Evolutionary conservation across 2,888 invertebrate species (phyloP).

Genomic region (Caenorhabditis panamensis): DNA sequence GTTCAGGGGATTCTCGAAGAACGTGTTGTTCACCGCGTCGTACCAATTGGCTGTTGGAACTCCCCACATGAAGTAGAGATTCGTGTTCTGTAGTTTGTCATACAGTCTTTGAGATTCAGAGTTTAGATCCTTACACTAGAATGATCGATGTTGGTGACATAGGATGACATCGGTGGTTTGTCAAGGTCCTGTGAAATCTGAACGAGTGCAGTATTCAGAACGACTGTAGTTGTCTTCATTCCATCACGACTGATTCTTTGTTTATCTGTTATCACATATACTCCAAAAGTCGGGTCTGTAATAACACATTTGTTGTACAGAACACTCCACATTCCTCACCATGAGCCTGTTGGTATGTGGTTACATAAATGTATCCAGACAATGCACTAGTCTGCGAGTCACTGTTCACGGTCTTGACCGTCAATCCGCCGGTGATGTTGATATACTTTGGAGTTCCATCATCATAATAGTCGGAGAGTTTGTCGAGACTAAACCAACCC

Average conservation of each 20-base stretch:
- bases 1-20: slow-evolving; percentile 10
- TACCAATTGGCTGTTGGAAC: neutral
- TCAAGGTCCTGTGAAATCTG: neutral
- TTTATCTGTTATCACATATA: slow-evolving; percentile 1
- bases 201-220: slow-evolving; percentile 2
- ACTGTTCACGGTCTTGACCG: neutral
- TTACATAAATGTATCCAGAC: slow-evolving; percentile 21
- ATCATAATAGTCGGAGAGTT: neutral
- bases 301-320: no score
- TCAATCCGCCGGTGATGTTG: neutral
- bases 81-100: slow-evolving; percentile 4
- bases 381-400: neutral
- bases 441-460: slow-evolving; percentile 15
- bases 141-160: slow-evolving; percentile 3
- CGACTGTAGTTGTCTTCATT: slow-evolving; percentile 6
- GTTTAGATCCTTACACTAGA: neutral
- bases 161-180: neutral
- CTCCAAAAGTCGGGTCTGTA: slow-evolving; percentile 3
- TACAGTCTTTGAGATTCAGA: no score
- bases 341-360: neutral
- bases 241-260: neutral
- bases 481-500: slow-evolving; percentile 4
- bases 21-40: neutral
- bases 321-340: neutral
- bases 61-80: slow-evolving; percentile 12